Evolutionary conservation across 2,888 invertebrate species (phyloP).

Genomic region (Andrena trimmerana): DNA sequence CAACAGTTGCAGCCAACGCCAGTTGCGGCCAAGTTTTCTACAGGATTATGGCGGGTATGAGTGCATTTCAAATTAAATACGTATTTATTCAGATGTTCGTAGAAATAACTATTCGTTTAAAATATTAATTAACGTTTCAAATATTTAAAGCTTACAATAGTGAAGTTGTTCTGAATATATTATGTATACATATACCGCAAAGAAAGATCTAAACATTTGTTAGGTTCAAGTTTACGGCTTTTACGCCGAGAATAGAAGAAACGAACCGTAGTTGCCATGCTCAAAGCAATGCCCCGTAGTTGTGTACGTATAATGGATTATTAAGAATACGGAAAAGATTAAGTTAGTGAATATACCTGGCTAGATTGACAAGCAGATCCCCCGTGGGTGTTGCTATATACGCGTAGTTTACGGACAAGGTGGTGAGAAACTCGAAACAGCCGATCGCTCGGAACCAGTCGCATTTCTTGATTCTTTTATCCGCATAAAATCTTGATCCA

Average conservation of each 20-base stretch:
- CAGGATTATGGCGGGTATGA: background rate
- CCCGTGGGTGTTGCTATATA: constrained; percentile 75
- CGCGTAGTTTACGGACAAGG: constrained; percentile 72
- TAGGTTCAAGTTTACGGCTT: too few species aligned
- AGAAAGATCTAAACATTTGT: too few species aligned
- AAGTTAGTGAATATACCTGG: constrained; percentile 61
- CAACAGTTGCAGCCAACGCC: constrained; percentile 73
- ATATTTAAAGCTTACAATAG: too few species aligned
- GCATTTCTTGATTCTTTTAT: constrained; percentile 54
- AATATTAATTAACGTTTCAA: too few species aligned
- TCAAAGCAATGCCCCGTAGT: background rate
- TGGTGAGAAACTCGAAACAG: constrained; percentile 68
- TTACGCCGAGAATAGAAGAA: background rate
- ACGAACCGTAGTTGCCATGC: background rate
- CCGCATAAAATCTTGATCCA: constrained; percentile 51
- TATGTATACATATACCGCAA: too few species aligned
- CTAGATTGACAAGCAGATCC: constrained; percentile 69
- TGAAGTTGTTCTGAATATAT: background rate
- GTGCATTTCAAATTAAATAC: background rate
- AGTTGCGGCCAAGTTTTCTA: constrained; percentile 67
- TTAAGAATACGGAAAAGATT: constrained; percentile 5
- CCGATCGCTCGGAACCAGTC: constrained; percentile 72
- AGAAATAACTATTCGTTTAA: background rate
- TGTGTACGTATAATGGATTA: background rate
- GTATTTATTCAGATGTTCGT: background rate